Evolutionary conservation across 2,888 invertebrate genomes (phyloP).

Genomic region (Latrodectus hesperus): DNA sequence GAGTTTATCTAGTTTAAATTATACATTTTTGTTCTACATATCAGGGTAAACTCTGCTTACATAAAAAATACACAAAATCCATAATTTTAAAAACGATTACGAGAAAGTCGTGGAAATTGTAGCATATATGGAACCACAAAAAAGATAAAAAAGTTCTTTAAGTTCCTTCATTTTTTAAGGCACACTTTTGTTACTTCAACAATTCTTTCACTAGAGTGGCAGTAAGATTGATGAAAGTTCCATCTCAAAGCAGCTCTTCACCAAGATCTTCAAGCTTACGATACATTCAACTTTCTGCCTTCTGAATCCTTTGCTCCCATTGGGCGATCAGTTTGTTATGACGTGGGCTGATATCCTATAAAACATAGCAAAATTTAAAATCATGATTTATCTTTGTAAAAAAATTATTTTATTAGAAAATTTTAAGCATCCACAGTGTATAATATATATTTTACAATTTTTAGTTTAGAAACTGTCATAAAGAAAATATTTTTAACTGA

Average conservation of each 20-base stretch:
- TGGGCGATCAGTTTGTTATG: constrained; percentile 67
- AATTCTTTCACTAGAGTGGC: not conserved
- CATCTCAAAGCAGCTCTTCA: not conserved
- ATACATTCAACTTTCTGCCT: constrained; percentile 62
- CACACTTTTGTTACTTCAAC: constrained; percentile 45
- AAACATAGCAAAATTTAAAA: not conserved
- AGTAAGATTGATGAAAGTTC: not conserved
- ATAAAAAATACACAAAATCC: constrained; percentile 44
- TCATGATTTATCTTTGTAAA: not conserved
- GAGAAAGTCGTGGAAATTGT: constrained; percentile 14
- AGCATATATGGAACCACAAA: constrained; percentile 38
- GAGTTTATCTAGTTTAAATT: constrained; percentile 57
- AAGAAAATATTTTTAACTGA: too few species aligned
- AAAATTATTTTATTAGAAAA: too few species aligned
- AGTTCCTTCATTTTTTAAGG: constrained; percentile 53
- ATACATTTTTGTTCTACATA: constrained; percentile 54
- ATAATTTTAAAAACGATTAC: constrained; percentile 32
- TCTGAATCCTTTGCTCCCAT: constrained; percentile 70
- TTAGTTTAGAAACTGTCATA: too few species aligned
- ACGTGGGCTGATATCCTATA: constrained; percentile 59
- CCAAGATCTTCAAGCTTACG: not conserved
- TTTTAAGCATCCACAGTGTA: too few species aligned
- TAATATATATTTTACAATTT: too few species aligned
- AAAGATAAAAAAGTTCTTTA: constrained; percentile 14
- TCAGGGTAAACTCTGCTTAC: constrained; percentile 50